These are phyloP conservation scores for Oreochromis grahami DNA, from an alignment of 2,797 vertebrate species.

Conservation along the genomic window DNA sequence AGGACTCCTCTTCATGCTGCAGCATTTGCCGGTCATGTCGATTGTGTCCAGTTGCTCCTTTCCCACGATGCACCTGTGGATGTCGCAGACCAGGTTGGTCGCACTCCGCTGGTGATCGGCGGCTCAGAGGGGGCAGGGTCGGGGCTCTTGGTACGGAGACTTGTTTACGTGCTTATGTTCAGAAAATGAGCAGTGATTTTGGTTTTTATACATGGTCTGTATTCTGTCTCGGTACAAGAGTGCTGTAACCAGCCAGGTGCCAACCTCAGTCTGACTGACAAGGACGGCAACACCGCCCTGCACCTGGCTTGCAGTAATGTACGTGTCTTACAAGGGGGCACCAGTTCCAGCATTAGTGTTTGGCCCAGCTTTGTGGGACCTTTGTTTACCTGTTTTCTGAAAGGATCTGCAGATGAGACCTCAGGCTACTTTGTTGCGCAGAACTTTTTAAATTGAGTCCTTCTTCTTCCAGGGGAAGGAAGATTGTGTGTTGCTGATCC, in stretches of 20 bases:
- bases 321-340: conserved; percentile 55
- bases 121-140: conserved; percentile 79
- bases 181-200: neutral
- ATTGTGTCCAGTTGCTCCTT: conserved; percentile 91
- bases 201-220: neutral
- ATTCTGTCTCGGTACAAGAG: conserved; percentile 70
- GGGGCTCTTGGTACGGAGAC: conserved; percentile 81
- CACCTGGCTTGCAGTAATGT: conserved; percentile 93
- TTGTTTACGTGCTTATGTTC: neutral
- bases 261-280: conserved; percentile 83
- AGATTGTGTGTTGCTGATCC: conserved; percentile 91
- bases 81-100: conserved; percentile 78
- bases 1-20: conserved; percentile 94
- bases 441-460: neutral
- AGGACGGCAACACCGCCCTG: conserved; percentile 86
- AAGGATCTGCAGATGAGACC: neutral
- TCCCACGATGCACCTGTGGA: conserved; percentile 84
- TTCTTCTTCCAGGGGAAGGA: conserved; percentile 83
- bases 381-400: neutral
- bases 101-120: conserved; percentile 89
- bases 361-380: neutral
- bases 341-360: neutral
- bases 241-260: conserved; percentile 83
- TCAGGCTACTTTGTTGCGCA: neutral
- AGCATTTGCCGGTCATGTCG: conserved; percentile 86